A percentile compares a stretch with the other conserved stretches of the same genome.
These are phyloP conservation scores for Sciurus vulgaris DNA, from an alignment of 2,797 vertebrate species.

Conservation along the genomic window DNA sequence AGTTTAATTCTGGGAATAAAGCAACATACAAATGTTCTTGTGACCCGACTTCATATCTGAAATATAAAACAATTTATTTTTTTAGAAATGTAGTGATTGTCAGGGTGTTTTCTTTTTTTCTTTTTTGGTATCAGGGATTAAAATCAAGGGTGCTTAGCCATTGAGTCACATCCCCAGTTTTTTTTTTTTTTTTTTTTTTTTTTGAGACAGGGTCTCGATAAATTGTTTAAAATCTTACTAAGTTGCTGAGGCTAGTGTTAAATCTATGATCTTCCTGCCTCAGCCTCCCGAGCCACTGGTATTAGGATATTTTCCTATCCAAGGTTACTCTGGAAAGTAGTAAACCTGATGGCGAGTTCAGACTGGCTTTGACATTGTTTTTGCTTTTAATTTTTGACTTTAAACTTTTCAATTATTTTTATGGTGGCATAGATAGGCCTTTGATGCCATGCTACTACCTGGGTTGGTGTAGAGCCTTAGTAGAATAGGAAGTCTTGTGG, in stretches of 20 bases:
- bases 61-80: neutral
- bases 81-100: neutral
- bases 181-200: too few relatives aligned
- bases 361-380: neutral
- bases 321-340: neutral
- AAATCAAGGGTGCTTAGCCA: too few relatives aligned
- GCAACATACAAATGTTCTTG: conserved; percentile 17
- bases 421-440: neutral
- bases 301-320: neutral
- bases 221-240: too few relatives aligned
- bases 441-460: neutral
- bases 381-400: neutral
- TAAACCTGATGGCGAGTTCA: conserved; percentile 9
- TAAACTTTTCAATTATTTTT: neutral
- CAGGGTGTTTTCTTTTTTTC: neutral
- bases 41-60: neutral
- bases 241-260: too few relatives aligned
- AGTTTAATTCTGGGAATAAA: neutral
- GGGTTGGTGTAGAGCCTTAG: neutral
- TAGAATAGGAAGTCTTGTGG: neutral
- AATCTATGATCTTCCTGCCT: too few relatives aligned
- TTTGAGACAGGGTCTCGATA: too few relatives aligned
- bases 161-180: too few relatives aligned
- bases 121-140: too few relatives aligned
- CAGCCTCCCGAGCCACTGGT: too few relatives aligned